Evolutionary conservation across 2,888 invertebrate species (phyloP).

Genomic region (Lasius fuliginosus): DNA sequence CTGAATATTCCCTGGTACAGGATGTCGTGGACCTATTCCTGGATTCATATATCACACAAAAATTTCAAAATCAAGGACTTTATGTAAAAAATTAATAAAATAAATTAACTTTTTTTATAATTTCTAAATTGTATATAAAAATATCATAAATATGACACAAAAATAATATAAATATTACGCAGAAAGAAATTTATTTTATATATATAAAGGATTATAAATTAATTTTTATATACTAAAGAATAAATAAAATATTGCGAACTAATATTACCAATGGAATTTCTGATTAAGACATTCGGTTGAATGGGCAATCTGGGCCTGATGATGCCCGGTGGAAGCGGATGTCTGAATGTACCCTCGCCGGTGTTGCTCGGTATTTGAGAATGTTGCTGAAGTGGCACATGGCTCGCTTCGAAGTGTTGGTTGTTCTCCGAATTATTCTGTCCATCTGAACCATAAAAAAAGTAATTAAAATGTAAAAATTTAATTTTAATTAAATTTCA

Average conservation of each 20-base stretch:
- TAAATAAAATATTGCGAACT: conserved; percentile 6
- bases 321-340: conserved; percentile 90
- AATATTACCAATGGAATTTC: conserved; percentile 82
- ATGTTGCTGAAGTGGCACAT: conserved; percentile 81
- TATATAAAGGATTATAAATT: conserved; percentile 4
- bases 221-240: not conserved
- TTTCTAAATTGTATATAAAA: not conserved
- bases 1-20: conserved; percentile 83
- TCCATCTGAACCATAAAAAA: conserved; percentile 73
- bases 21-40: conserved; percentile 82
- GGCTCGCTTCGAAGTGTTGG: conserved; percentile 81
- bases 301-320: conserved; percentile 87
- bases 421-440: conserved; percentile 76
- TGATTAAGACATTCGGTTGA: conserved; percentile 82
- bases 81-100: conserved; percentile 15
- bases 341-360: conserved; percentile 90
- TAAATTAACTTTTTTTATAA: not conserved
- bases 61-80: conserved; percentile 34
- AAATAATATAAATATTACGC: not conserved
- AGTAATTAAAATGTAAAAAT: conserved; percentile 16
- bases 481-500: conserved; percentile 8
- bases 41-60: conserved; percentile 11
- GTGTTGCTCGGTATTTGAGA: conserved; percentile 79
- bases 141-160: conserved; percentile 2
- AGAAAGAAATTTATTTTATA: not conserved